Percentiles rank a stretch among this genome's conserved stretches.
phyloP scores from a whole-genome alignment of 2,113 vertebrate species.

The Myotis davidii region DNA sequence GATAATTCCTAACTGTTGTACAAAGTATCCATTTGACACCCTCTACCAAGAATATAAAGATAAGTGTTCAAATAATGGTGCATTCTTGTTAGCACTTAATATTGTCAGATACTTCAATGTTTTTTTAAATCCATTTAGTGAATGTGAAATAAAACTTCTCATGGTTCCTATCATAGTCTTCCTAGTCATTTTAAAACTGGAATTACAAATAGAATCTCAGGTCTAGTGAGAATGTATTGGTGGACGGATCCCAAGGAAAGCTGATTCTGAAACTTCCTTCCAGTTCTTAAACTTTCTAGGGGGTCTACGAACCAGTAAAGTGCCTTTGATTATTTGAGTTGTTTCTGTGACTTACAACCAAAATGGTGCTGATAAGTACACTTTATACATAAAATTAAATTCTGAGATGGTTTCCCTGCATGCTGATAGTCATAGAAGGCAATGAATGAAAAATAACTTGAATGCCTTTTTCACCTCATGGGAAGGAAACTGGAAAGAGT shows the following conservation, averaged over 20 bases:
- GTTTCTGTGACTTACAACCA: slow-evolving; percentile 38
- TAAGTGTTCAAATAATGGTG: neutral
- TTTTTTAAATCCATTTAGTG: neutral
- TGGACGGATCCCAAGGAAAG: slow-evolving; percentile 9
- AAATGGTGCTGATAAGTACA: slow-evolving; percentile 44
- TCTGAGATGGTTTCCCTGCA: slow-evolving; percentile 24
- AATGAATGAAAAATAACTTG: neutral
- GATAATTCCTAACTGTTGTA: neutral
- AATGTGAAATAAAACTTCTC: neutral
- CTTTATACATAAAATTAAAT: slow-evolving; percentile 56
- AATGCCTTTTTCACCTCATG: neutral
- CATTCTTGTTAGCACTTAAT: neutral
- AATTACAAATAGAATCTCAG: slow-evolving; percentile 10
- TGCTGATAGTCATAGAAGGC: neutral
- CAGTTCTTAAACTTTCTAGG: slow-evolving; percentile 58
- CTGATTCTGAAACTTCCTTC: slow-evolving; percentile 55
- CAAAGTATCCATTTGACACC: neutral
- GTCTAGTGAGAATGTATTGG: neutral
- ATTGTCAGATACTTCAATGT: neutral
- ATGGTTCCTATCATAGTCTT: neutral
- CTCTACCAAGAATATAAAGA: neutral
- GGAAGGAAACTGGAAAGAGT: neutral
- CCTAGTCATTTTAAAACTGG: neutral
- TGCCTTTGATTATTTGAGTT: slow-evolving; percentile 45
- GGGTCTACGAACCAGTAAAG: slow-evolving; percentile 56